Conservation (phyloP, 1,140 invertebrate genomes). For the Heliothis subflexa region DNA sequence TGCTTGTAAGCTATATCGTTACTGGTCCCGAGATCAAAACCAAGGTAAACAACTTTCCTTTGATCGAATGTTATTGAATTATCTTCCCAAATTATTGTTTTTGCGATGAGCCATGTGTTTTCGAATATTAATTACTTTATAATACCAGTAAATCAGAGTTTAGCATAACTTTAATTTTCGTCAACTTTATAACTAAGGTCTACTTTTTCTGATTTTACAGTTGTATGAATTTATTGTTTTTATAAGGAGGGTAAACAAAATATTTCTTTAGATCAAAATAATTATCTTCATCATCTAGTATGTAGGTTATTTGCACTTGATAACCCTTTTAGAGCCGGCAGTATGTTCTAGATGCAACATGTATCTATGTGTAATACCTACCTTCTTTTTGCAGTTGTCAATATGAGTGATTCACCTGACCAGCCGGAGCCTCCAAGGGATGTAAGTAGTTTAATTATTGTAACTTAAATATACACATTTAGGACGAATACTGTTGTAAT, state of each 20-base stretch:
- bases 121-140: neutral
- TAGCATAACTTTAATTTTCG: neutral
- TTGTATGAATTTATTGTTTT: conserved; percentile 26
- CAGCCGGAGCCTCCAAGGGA: conserved; percentile 79
- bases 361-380: neutral
- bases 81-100: conserved; percentile 31
- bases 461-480: neutral
- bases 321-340: conserved; percentile 6
- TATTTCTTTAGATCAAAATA: neutral
- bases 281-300: conserved; percentile 1
- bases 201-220: neutral
- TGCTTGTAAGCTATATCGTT: neutral
- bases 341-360: conserved; percentile 10
- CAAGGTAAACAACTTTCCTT: conserved; percentile 64
- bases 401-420: conserved; percentile 76
- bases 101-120: conserved; percentile 38
- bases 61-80: conserved; percentile 48
- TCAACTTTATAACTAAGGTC: neutral
- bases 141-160: neutral
- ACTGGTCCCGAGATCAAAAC: conserved; percentile 15
- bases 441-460: conserved; percentile 63
- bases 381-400: conserved; percentile 42
- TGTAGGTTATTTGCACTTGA: conserved; percentile 14
- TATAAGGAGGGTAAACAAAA: conserved; percentile 53
- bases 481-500: neutral